Base-by-base conservation (phyloP, 1,140 invertebrate species). In the Eriosoma lanigerum region DNA sequence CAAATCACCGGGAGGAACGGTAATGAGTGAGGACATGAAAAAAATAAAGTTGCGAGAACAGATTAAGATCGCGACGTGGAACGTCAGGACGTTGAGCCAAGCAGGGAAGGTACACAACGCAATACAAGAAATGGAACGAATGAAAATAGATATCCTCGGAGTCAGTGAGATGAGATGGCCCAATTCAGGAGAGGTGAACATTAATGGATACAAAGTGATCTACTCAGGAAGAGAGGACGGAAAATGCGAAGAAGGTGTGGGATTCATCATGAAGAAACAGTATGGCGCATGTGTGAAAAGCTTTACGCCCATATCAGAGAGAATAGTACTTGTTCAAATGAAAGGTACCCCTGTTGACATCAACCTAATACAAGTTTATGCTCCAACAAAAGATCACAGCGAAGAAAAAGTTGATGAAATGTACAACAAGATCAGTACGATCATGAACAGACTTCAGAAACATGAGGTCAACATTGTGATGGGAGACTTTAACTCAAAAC, bases 291-390 rank as follows among this genome's bases (percentile, higher is more conserved):
- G 52, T 54, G 52, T 54, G 3, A 60, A 5, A 6, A 60, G 24
- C 58, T 60, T 60, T 60, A 60, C 24, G 24, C 58, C 58, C 8
- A 24, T 60, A 60, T 21, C 58, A 60, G 58, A 60, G 24, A 60
- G 12, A 60, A 60, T 60, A 60, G 21, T 24, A 24, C 5, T 60
- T 60, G 24, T 60, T 24, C 58, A 21, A 24, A 19, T 21, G 5
- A 60, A 24, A 6, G 21, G 12, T 5, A 13, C 8, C 3, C 58
- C 58, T 24, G 58, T 60, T 6, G 24, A 60, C 24, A 60, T 58
- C 10, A 85, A 84, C 64, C 81, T 86, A 10, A 83, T 85, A 48
- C 84, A 85, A 81, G 81, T 84, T 15, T 85, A 86, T 81, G 84
- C 84, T 5, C 84, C 85, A 10, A 85, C 58, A 24, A 21, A 12